Evolutionary conservation across 2,113 vertebrate species (phyloP).

Genomic region (Panurus biarmicus): DNA sequence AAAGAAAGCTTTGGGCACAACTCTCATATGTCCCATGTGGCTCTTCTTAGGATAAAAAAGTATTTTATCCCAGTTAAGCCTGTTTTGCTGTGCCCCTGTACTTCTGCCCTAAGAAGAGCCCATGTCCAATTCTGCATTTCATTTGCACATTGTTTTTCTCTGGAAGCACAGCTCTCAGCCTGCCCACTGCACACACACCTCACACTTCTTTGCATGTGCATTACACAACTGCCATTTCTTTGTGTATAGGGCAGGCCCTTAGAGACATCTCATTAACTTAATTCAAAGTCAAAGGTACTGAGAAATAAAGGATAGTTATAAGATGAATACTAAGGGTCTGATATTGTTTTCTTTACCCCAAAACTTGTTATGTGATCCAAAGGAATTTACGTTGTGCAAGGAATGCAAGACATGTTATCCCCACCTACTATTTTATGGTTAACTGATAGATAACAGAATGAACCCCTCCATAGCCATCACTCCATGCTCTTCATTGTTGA

Average conservation of each 20-base stretch:
- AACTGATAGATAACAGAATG: slow-evolving; percentile 20
- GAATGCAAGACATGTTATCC: neutral
- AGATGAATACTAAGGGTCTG: slow-evolving; percentile 36
- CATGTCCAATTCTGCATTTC: slow-evolving; percentile 43
- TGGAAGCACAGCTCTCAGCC: slow-evolving; percentile 51
- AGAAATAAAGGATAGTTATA: neutral
- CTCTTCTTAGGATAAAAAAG: slow-evolving; percentile 60
- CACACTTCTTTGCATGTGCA: slow-evolving; percentile 66
- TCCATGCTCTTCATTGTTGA: slow-evolving; percentile 68
- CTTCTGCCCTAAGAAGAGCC: slow-evolving; percentile 58
- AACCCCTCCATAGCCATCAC: slow-evolving; percentile 56
- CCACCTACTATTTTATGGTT: neutral
- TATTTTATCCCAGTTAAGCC: neutral
- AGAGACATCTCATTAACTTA: neutral
- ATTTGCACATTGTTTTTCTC: slow-evolving; percentile 63
- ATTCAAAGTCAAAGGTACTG: neutral
- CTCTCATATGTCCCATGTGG: slow-evolving; percentile 52
- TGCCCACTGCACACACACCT: slow-evolving; percentile 47
- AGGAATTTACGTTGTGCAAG: neutral
- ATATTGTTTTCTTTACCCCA: neutral
- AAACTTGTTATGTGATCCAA: neutral
- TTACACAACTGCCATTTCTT: slow-evolving; percentile 45
- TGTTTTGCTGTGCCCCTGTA: neutral
- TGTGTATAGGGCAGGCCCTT: slow-evolving; percentile 3
- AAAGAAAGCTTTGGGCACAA: slow-evolving; percentile 65